A percentile compares a stretch with the other conserved stretches of the same genome.
Evolutionary conservation across 2,888 invertebrate genomes (phyloP).

Genomic region (Hypsopygia costalis): DNA sequence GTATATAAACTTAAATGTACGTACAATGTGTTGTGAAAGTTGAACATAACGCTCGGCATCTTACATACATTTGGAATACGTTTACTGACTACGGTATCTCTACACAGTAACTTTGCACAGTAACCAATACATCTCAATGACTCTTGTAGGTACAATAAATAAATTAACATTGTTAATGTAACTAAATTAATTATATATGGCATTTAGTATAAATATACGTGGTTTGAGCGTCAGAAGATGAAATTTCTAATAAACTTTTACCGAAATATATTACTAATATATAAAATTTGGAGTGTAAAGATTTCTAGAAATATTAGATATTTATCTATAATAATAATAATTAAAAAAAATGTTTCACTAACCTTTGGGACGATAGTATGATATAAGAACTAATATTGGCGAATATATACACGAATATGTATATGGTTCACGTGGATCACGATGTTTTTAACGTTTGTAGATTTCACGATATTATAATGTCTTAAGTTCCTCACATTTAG

Average conservation of each 20-base stretch:
- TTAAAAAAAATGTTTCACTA: slow-evolving; percentile 42
- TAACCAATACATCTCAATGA: not conserved
- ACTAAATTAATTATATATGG: not conserved
- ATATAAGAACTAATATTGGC: not conserved
- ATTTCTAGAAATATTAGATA: slow-evolving; percentile 4
- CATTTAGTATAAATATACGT: not conserved
- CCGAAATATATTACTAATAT: not conserved
- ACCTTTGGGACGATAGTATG: slow-evolving; percentile 38
- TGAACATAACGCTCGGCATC: not conserved
- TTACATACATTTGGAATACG: no score
- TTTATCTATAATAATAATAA: slow-evolving; percentile 11
- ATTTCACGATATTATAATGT: no score
- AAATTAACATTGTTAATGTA: not conserved
- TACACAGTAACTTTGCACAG: not conserved
- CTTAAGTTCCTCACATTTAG: no score
- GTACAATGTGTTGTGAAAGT: not conserved
- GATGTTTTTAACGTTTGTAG: no score
- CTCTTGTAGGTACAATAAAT: not conserved
- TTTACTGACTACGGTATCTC: not conserved
- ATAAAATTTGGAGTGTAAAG: slow-evolving; percentile 3
- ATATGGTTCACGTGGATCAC: no score
- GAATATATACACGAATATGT: not conserved
- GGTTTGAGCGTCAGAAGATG: not conserved
- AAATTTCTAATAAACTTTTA: not conserved
- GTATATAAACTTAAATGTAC: not conserved